Evolutionary conservation across 2,888 invertebrate genomes (phyloP).

Genomic region (Argyresthia albistria): DNA sequence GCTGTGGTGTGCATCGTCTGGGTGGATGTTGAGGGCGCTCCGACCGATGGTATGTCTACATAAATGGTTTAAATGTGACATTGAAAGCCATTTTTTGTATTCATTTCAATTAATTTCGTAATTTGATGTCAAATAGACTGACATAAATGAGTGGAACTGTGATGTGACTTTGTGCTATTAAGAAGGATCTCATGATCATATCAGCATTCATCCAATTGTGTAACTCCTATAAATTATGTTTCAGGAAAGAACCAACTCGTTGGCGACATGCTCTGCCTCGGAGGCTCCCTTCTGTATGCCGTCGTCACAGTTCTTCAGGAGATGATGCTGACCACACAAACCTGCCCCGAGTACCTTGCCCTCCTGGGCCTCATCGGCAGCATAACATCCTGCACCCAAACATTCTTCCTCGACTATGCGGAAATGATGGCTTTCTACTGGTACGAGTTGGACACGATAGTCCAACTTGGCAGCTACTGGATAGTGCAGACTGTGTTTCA

Average conservation of each 20-base stretch:
- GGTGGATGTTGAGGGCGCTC: constrained; percentile 84
- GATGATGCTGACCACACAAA: constrained; percentile 83
- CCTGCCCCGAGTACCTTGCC: constrained; percentile 85
- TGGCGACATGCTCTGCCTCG: constrained; percentile 86
- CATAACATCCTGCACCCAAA: constrained; percentile 82
- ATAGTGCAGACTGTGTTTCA: constrained; percentile 83
- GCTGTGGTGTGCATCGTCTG: constrained; percentile 88
- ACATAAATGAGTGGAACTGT: too few relatives aligned
- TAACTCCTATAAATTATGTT: not conserved
- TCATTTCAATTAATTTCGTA: too few relatives aligned
- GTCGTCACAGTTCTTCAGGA: constrained; percentile 87
- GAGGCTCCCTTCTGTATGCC: constrained; percentile 84
- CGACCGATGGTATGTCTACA: constrained; percentile 73
- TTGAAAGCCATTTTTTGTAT: too few relatives aligned
- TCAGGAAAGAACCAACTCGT: constrained; percentile 84
- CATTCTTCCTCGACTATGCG: constrained; percentile 82
- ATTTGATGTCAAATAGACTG: too few relatives aligned
- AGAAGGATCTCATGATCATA: too few relatives aligned
- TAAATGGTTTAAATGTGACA: too few relatives aligned
- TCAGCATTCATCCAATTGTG: too few relatives aligned
- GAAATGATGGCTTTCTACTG: constrained; percentile 78
- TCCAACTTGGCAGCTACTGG: constrained; percentile 75
- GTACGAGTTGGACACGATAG: constrained; percentile 77
- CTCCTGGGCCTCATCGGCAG: constrained; percentile 87
- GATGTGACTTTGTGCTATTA: too few relatives aligned